These are phyloP conservation scores for Tragelaphus imberbis DNA, from an alignment of 2,113 vertebrate genomes.

Conservation along the genomic window DNA sequence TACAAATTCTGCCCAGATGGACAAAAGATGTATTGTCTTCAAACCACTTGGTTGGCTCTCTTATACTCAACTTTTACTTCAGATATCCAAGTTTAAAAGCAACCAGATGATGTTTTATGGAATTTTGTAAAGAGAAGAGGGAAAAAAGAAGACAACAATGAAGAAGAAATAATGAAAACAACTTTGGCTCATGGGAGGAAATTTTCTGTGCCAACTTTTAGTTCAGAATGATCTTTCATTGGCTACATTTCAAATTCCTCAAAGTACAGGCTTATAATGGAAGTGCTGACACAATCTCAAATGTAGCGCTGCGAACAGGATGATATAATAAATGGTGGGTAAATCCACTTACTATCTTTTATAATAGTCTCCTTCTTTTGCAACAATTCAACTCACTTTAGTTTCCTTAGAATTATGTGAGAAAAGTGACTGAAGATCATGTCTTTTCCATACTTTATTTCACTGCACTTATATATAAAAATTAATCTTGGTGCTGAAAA, in stretches of 20 bases:
- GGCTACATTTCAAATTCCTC: slow-evolving; percentile 58
- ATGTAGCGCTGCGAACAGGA: slow-evolving; percentile 17
- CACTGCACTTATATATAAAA: slow-evolving; percentile 7
- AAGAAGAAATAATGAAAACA: slow-evolving; percentile 71
- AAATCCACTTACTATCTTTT: slow-evolving; percentile 23
- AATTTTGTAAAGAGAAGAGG: slow-evolving; percentile 33
- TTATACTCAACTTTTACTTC: slow-evolving; percentile 53
- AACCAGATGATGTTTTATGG: slow-evolving; percentile 73
- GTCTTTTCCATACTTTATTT: background rate
- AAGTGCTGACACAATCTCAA: slow-evolving; percentile 54
- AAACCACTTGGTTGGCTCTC: slow-evolving; percentile 59
- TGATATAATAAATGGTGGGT: slow-evolving; percentile 14
- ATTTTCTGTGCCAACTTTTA: slow-evolving; percentile 65
- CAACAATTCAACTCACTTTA: background rate
- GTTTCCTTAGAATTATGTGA: background rate
- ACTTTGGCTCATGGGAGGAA: slow-evolving; percentile 70
- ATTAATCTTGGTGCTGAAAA: slow-evolving; percentile 17
- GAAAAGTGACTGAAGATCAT: background rate
- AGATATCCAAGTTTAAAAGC: slow-evolving; percentile 74
- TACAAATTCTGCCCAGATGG: slow-evolving; percentile 57
- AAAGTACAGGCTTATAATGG: slow-evolving; percentile 53
- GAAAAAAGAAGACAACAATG: slow-evolving; percentile 21
- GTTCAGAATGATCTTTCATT: slow-evolving; percentile 57
- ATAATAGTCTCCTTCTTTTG: background rate
- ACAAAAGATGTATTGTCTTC: slow-evolving; percentile 72